These are phyloP conservation scores for Trididemnum nubilum DNA, from an alignment of 23 tunicate genomes.

Conservation along the genomic window DNA sequence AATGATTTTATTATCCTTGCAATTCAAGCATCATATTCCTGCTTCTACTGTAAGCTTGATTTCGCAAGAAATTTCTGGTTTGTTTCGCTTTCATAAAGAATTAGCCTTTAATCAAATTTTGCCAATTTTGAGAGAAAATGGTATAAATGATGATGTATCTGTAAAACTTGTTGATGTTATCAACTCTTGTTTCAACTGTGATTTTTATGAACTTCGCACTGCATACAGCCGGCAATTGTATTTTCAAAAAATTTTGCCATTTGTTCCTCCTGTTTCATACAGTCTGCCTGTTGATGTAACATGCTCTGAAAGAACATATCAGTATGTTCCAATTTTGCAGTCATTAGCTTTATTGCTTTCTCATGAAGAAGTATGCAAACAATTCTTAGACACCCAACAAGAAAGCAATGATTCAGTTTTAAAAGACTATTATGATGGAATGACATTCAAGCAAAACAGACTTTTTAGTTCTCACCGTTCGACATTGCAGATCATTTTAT, in stretches of 20 bases:
- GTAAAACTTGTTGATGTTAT: neutral
- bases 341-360: slow-evolving; percentile 16
- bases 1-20: neutral
- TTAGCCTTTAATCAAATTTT: neutral
- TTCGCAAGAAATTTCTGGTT: neutral
- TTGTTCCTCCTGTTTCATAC: slow-evolving; percentile 1
- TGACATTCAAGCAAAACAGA: neutral
- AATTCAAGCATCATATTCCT: slow-evolving; percentile 9
- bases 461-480: neutral
- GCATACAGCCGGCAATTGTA: neutral
- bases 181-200: neutral
- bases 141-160: neutral
- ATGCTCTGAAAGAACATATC: neutral
- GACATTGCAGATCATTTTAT: neutral
- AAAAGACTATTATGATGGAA: neutral
- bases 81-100: neutral
- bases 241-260: neutral
- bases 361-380: neutral
- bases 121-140: neutral
- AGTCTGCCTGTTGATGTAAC: neutral
- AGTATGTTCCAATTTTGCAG: slow-evolving; percentile 26
- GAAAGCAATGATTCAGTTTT: neutral
- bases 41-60: neutral
- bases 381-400: slow-evolving; percentile 22
- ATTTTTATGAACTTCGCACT: neutral